These are phyloP conservation scores for Aplysina aerophoba DNA, from an alignment of 37 sponge, comb jelly and placozoan genomes.

Conservation along the genomic window DNA sequence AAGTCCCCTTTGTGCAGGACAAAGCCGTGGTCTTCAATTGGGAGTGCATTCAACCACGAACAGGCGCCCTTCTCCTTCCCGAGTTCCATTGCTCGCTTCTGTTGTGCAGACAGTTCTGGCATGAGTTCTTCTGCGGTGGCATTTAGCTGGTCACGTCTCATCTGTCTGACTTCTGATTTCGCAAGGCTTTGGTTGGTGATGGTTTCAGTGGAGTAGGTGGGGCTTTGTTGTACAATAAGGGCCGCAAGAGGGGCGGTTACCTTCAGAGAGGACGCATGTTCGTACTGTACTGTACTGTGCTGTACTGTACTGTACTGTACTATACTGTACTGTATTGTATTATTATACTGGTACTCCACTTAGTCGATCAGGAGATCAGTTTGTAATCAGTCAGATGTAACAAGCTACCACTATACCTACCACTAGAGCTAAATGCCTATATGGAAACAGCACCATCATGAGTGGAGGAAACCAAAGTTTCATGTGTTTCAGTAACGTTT, in stretches of 20 bases:
- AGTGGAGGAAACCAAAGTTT: too few relatives aligned
- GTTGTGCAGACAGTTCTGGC: background rate
- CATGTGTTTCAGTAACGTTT: too few relatives aligned
- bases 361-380: too few relatives aligned
- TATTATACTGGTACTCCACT: too few relatives aligned
- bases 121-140: background rate
- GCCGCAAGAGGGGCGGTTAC: slow-evolving; percentile 1
- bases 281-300: too few relatives aligned
- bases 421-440: too few relatives aligned
- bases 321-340: too few relatives aligned
- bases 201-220: background rate
- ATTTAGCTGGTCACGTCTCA: slow-evolving; percentile 3
- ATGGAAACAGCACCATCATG: too few relatives aligned
- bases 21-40: background rate
- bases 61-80: background rate
- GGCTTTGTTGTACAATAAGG: background rate
- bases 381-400: too few relatives aligned
- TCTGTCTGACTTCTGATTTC: slow-evolving; percentile 15
- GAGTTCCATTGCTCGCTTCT: slow-evolving; percentile 7
- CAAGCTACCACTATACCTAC: too few relatives aligned
- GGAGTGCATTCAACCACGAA: background rate
- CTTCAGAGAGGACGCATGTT: slow-evolving; percentile 8
- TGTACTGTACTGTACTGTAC: too few relatives aligned
- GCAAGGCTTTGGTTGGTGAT: slow-evolving; percentile 4
- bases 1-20: slow-evolving; percentile 6